phyloP scores from a whole-genome alignment of 2,113 vertebrate species.

The Clarias batrachus region DNA sequence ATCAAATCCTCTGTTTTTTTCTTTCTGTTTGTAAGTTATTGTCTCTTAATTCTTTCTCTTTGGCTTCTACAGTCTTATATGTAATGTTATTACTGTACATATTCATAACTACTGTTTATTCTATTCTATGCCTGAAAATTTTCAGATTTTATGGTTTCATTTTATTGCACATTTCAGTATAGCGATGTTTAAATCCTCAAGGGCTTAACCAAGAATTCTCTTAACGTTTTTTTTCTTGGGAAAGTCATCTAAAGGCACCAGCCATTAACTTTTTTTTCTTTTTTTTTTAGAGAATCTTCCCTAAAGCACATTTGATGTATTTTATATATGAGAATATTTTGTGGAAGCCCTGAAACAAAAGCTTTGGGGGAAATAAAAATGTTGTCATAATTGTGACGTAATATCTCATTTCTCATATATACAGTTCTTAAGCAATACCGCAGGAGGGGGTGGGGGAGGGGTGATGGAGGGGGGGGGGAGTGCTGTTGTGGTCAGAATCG shows the following conservation, averaged over 20 bases:
- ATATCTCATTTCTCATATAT: too few relatives aligned
- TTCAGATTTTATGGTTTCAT: not conserved
- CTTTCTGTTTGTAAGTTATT: not conserved
- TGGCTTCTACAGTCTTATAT: not conserved
- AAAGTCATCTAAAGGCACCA: not conserved
- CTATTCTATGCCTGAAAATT: not conserved
- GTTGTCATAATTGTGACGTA: too few relatives aligned
- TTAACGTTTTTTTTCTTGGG: not conserved
- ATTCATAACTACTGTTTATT: not conserved
- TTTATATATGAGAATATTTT: not conserved
- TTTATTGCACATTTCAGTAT: slow-evolving; percentile 7
- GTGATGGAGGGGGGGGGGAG: too few relatives aligned
- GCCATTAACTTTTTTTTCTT: not conserved
- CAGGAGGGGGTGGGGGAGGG: too few relatives aligned
- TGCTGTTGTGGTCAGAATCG: too few relatives aligned
- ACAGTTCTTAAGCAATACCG: too few relatives aligned
- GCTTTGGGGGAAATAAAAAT: not conserved
- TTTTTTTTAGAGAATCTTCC: not conserved
- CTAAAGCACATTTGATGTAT: not conserved
- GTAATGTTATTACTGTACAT: not conserved
- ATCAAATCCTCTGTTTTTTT: not conserved
- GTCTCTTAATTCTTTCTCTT: not conserved
- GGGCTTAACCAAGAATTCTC: not conserved
- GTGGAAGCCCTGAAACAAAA: not conserved
- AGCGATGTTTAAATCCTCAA: not conserved